Base-by-base conservation (phyloP, 2,888 invertebrate genomes). In the Chaetoderma sp. region DNA sequence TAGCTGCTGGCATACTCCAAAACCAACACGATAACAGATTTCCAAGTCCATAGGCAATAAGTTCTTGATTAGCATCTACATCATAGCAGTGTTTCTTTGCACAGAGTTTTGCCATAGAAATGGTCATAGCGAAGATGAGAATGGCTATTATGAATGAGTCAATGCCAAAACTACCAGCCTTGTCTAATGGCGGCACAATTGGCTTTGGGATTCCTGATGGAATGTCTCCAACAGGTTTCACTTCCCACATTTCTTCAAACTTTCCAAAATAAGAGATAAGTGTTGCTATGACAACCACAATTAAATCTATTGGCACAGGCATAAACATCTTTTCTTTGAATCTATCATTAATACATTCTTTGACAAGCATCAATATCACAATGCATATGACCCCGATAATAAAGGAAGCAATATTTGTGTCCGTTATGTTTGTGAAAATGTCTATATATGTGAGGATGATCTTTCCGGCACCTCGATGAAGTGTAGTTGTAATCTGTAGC, bases 41-140 rank as follows among this genome's bases (percentile, higher is more conserved):
- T 68, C 82, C 80, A 69, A 86, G 67, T 1, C 87, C 88, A 62
- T 86, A 83, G 2, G 88, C 86, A 28, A 88, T 75, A 71, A 88
- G 77, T 74, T 88, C 88, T 73, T 86, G 81, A 65, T 85, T 86
- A 64, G 85, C 83, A 50, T 86, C 82, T 5, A 87, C 76, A 57
- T 83, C 80, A 65, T 87, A 87, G 71, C 85, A 82, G 65, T 86
- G 81, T 67, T 85, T 79, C 63, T 87, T 84, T 28, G 87, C 81
- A 58, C 87, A 83, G 63, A 87, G 75, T 68, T 87, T 87, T 13
- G 86, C 87, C 79, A 85, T 82, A 25, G 84, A 83, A 62, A 81
- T 83, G 2, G 83, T 81, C 63, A 84, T 80, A 28, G 83, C 81
- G 60, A 82, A 84, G n/a, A 81, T 77, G 16, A 85, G 74, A 56